Conservation (phyloP, 2,888 invertebrate species). For the Sicus ferrugineus region DNA sequence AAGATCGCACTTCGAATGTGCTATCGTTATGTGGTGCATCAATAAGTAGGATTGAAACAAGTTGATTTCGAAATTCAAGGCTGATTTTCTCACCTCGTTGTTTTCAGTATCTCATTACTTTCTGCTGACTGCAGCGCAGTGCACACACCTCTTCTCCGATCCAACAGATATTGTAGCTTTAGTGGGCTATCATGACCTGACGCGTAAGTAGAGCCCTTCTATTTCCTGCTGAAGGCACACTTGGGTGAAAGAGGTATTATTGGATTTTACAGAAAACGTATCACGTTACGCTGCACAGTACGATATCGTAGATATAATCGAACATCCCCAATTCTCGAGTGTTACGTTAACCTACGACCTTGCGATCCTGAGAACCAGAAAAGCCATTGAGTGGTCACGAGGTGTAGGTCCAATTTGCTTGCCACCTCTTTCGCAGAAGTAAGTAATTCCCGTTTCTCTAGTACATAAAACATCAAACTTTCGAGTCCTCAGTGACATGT, state of each 20-base stretch:
- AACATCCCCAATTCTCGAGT: slow-evolving; percentile 45
- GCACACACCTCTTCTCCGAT: slow-evolving; percentile 45
- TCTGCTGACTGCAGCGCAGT: slow-evolving; percentile 68
- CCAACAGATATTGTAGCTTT: slow-evolving; percentile 55
- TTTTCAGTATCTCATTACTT: slow-evolving; percentile 57
- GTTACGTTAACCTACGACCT: slow-evolving; percentile 66
- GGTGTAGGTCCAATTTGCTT: slow-evolving; percentile 71
- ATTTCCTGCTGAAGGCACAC: too few species aligned
- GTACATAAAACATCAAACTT: too few species aligned
- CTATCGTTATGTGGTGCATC: slow-evolving; percentile 65
- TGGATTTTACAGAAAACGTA: slow-evolving; percentile 23
- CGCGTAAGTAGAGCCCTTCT: slow-evolving; percentile 53
- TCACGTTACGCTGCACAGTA: slow-evolving; percentile 51
- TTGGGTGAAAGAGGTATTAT: too few species aligned
- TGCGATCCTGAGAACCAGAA: slow-evolving; percentile 64
- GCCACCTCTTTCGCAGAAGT: slow-evolving; percentile 54
- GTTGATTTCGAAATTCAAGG: not conserved
- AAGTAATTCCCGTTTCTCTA: too few species aligned
- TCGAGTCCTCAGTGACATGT: not conserved
- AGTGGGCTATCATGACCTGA: slow-evolving; percentile 67
- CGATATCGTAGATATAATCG: slow-evolving; percentile 47
- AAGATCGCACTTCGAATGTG: slow-evolving; percentile 37
- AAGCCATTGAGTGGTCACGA: slow-evolving; percentile 64
- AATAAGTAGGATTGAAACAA: slow-evolving; percentile 57
- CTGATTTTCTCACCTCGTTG: not conserved